Evolutionary conservation across 2,797 vertebrate species (phyloP).

Genomic region (Pipistrellus nathusii): DNA sequence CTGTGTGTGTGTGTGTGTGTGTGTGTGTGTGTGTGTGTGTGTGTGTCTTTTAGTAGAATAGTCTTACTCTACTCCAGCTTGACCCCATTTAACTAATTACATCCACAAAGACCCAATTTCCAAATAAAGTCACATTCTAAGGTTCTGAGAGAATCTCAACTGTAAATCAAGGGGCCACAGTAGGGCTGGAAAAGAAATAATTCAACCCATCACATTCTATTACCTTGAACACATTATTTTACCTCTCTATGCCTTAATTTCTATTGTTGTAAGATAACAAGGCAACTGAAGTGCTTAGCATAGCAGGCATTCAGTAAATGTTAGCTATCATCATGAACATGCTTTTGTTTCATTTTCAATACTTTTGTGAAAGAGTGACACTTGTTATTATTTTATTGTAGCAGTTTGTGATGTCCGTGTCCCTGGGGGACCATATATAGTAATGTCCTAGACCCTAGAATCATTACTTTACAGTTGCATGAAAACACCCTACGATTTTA

Average conservation of each 20-base stretch:
- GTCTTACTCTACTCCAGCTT: not conserved
- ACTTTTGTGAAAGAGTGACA: not conserved
- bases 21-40: not conserved
- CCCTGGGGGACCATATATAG: not conserved
- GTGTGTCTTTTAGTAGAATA: not conserved
- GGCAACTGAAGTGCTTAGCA: not conserved
- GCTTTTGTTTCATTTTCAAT: not conserved
- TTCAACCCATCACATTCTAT: not conserved
- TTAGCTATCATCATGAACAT: not conserved
- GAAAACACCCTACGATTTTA: not conserved
- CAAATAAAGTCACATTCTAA: not conserved
- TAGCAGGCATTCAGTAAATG: not conserved
- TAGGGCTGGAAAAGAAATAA: not conserved
- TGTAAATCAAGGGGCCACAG: not conserved
- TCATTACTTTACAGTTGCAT: not conserved
- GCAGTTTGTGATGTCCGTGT: not conserved
- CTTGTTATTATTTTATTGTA: not conserved
- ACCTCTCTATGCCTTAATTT: not conserved
- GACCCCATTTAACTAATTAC: not conserved
- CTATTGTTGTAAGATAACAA: not conserved
- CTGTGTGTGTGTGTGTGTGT: not conserved
- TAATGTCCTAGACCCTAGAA: not conserved
- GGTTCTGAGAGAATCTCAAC: not conserved
- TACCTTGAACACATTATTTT: slow-evolving; percentile 8
- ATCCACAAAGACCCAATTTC: not conserved